Conservation (phyloP, 2,113 vertebrate genomes). For the Peromyscus maniculatus region DNA sequence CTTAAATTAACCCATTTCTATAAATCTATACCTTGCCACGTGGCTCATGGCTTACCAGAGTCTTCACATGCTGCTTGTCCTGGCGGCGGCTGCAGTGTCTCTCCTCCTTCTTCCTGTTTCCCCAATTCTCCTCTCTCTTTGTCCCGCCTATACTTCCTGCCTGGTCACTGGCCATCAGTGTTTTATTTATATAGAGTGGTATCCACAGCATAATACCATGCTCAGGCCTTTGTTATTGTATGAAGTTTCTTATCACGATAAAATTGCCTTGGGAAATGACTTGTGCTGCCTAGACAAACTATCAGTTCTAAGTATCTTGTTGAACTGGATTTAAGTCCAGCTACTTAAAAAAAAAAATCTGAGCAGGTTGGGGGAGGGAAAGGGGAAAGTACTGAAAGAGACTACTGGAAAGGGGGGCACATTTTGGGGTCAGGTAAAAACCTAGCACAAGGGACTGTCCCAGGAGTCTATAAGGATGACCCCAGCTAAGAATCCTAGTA, state of each 20-base stretch:
- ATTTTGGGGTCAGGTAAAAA: neutral
- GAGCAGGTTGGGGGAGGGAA: no score
- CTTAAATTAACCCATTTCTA: no score
- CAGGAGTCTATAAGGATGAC: neutral
- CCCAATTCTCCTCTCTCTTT: no score
- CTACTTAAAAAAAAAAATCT: conserved; percentile 16
- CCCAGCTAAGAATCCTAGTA: neutral
- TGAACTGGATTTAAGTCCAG: neutral
- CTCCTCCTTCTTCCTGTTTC: no score
- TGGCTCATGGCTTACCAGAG: no score
- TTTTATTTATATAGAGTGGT: no score
- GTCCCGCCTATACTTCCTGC: no score
- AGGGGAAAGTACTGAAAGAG: neutral
- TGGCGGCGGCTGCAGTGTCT: no score
- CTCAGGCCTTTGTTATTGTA: neutral
- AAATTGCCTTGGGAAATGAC: neutral
- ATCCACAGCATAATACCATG: neutral
- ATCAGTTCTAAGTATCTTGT: neutral
- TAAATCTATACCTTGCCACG: no score
- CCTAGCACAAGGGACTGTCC: neutral
- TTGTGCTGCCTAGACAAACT: neutral
- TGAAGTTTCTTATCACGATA: neutral
- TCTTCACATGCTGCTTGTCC: no score
- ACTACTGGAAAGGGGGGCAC: neutral
- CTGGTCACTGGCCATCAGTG: no score